phyloP scores from a whole-genome alignment of 1,140 invertebrate genomes.

The Panagrolaimus sp. region DNA sequence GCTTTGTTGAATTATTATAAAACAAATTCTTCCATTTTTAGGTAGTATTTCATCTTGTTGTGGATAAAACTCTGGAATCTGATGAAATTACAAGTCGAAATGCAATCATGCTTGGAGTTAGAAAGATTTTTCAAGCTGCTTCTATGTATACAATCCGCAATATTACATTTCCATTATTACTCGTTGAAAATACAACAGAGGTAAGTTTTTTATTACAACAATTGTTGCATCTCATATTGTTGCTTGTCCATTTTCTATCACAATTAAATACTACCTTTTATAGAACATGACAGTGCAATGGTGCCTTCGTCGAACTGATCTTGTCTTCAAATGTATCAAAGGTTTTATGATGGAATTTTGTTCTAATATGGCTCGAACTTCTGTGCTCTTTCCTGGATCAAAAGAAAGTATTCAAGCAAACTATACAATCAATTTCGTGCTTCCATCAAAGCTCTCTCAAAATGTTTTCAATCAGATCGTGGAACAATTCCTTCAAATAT shows the following conservation, averaged over 20 bases:
- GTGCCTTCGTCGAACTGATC: slow-evolving; percentile 87
- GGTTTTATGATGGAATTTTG: slow-evolving; percentile 88
- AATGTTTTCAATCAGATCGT: slow-evolving; percentile 34
- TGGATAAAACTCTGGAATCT: slow-evolving; percentile 53
- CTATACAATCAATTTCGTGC: slow-evolving; percentile 45
- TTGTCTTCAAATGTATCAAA: slow-evolving; percentile 96
- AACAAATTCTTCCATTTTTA: slow-evolving; percentile 64
- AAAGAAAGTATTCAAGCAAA: slow-evolving; percentile 22
- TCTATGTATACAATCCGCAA: slow-evolving; percentile 86
- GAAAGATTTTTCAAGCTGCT: slow-evolving; percentile 87
- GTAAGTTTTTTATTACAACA: slow-evolving; percentile 61
- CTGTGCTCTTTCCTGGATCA: slow-evolving; percentile 12
- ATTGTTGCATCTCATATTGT: no score
- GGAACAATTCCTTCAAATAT: slow-evolving; percentile 27
- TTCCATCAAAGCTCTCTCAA: slow-evolving; percentile 29
- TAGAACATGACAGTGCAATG: slow-evolving; percentile 90
- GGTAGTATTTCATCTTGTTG: slow-evolving; percentile 86
- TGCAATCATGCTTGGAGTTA: slow-evolving; percentile 83
- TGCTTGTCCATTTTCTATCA: slow-evolving; percentile 34
- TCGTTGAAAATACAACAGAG: slow-evolving; percentile 88
- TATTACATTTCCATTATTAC: slow-evolving; percentile 80
- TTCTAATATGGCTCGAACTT: slow-evolving; percentile 20
- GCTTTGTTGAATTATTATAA: no score
- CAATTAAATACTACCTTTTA: no score
- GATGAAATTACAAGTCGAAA: slow-evolving; percentile 86